These are phyloP conservation scores for Microplitis manilae DNA, from an alignment of 2,888 invertebrate genomes.

Conservation along the genomic window DNA sequence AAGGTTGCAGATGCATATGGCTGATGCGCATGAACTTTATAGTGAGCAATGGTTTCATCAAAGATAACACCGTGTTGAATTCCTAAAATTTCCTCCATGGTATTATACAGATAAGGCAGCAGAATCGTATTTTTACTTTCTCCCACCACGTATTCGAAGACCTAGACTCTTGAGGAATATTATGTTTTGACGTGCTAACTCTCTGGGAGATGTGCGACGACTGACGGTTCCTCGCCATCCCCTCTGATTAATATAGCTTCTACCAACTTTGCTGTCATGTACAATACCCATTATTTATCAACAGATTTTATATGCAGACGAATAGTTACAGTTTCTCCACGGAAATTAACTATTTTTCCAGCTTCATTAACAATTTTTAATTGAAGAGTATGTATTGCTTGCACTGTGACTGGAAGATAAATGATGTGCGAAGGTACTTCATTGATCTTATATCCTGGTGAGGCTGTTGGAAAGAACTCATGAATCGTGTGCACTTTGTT, in stretches of 20 bases:
- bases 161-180: slow-evolving; percentile 37
- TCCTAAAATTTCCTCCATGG: slow-evolving; percentile 34
- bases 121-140: slow-evolving; percentile 9
- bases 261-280: slow-evolving; percentile 21
- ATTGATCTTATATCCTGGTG: slow-evolving; percentile 37
- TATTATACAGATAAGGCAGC: slow-evolving; percentile 8
- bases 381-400: slow-evolving; percentile 46
- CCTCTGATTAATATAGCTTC: slow-evolving; percentile 32
- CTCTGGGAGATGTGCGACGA: slow-evolving; percentile 19
- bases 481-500: slow-evolving; percentile 61
- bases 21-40: slow-evolving; percentile 39
- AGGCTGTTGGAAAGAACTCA: slow-evolving; percentile 58
- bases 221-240: slow-evolving; percentile 34
- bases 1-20: slow-evolving; percentile 46
- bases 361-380: slow-evolving; percentile 47
- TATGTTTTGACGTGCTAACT: slow-evolving; percentile 37
- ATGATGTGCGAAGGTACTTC: slow-evolving; percentile 31
- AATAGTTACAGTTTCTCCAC: slow-evolving; percentile 50
- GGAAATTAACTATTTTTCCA: slow-evolving; percentile 17
- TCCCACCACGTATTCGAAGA: slow-evolving; percentile 4
- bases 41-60: slow-evolving; percentile 43
- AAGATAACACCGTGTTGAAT: slow-evolving; percentile 36
- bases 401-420: slow-evolving; percentile 44
- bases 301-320: slow-evolving; percentile 31
- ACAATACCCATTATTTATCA: slow-evolving; percentile 33